Evolutionary conservation across 2,888 invertebrate species (phyloP).

Genomic region (Eucriotettix oculatus): DNA sequence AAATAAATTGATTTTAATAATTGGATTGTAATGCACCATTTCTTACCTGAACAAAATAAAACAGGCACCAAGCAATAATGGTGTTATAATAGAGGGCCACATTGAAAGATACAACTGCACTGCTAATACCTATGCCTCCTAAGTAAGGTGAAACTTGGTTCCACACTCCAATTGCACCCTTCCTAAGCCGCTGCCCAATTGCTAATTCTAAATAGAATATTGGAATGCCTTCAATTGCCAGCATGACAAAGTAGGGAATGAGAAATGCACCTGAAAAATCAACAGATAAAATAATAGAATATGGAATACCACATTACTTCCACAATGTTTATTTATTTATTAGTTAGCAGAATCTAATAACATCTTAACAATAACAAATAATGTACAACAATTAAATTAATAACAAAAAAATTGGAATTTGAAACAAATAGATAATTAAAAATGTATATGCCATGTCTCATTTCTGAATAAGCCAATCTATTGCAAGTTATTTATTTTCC

Average conservation of each 20-base stretch:
- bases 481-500: no score
- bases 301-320: no score
- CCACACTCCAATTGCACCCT: constrained; percentile 92
- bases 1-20: no score
- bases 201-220: constrained; percentile 92
- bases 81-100: constrained; percentile 95
- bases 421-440: no score
- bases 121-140: constrained; percentile 82
- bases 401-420: no score
- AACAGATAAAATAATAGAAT: background rate
- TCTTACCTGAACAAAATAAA: constrained; percentile 66
- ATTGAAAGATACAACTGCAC: constrained; percentile 90
- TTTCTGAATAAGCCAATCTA: no score
- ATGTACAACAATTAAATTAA: no score
- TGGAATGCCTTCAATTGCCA: constrained; percentile 86
- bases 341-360: no score
- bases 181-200: constrained; percentile 81
- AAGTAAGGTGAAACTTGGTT: constrained; percentile 79
- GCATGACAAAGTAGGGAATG: constrained; percentile 91
- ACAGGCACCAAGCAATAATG: constrained; percentile 94
- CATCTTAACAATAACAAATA: no score
- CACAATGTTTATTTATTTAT: no score
- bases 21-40: no score
- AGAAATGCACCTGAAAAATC: constrained; percentile 63
- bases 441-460: no score